Conservation (phyloP, 2,888 invertebrate species). For the Drosophila falleni region DNA sequence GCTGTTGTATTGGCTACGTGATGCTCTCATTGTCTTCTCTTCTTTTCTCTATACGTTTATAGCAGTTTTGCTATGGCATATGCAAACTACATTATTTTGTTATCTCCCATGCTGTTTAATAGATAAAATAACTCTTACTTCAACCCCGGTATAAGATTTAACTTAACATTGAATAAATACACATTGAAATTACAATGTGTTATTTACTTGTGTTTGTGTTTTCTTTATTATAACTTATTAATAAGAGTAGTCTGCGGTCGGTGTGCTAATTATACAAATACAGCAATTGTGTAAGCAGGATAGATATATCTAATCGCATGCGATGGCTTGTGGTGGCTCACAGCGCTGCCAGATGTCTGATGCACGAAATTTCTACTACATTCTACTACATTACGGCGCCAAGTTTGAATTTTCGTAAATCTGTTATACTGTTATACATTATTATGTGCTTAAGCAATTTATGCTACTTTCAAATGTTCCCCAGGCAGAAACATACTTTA, state of each 20-base stretch:
- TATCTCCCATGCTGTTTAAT: neutral
- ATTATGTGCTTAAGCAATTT: no score
- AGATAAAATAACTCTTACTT: no score
- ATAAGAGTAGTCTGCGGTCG: neutral
- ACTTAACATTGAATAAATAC: neutral
- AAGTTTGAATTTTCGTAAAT: constrained; percentile 8
- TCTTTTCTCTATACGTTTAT: neutral
- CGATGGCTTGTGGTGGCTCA: neutral
- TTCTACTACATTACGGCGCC: constrained; percentile 19
- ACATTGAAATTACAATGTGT: no score
- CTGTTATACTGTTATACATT: constrained; percentile 42
- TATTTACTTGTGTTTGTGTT: neutral
- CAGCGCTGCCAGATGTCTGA: constrained; percentile 36
- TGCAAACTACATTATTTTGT: neutral
- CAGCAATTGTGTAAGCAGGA: constrained; percentile 10
- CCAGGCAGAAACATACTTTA: no score
- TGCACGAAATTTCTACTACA: constrained; percentile 36
- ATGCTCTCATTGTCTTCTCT: neutral
- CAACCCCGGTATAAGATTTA: neutral
- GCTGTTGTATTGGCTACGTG: constrained; percentile 17
- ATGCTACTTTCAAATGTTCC: no score
- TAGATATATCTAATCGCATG: neutral
- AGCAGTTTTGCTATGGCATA: neutral
- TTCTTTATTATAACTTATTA: neutral
- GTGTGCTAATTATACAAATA: neutral